phyloP scores from a whole-genome alignment of 1,140 invertebrate species.

The Drosophila funebris region DNA sequence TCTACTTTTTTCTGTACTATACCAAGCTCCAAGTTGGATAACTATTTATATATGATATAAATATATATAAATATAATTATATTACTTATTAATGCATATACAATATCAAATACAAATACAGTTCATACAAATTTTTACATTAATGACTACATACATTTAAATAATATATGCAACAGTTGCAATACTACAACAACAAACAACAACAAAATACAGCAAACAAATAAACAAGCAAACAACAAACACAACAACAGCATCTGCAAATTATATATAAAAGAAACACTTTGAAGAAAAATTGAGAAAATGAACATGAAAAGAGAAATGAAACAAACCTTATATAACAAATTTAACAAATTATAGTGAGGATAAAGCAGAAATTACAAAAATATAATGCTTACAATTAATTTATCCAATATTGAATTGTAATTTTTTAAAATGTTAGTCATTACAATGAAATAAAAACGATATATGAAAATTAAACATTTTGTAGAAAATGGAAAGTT shows the following conservation, averaged over 20 bases:
- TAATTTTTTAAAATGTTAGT: slow-evolving; percentile 83
- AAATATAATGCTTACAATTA: slow-evolving; percentile 74
- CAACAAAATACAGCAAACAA: slow-evolving; percentile 26
- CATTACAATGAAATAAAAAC: slow-evolving; percentile 80
- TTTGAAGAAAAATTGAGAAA: slow-evolving; percentile 71
- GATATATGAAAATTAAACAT: slow-evolving; percentile 65
- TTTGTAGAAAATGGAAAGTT: slow-evolving; percentile 26
- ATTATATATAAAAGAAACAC: slow-evolving; percentile 22
- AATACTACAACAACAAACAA: slow-evolving; percentile 52
- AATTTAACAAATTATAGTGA: slow-evolving; percentile 71
- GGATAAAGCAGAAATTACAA: slow-evolving; percentile 54
- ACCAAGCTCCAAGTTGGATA: slow-evolving; percentile 28
- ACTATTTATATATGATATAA: slow-evolving; percentile 23
- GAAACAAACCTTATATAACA: slow-evolving; percentile 70
- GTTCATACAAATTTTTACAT: slow-evolving; percentile 63
- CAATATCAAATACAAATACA: slow-evolving; percentile 50
- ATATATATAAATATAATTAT: background rate
- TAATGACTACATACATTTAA: slow-evolving; percentile 78
- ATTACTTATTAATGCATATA: slow-evolving; percentile 34
- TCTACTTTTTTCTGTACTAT: slow-evolving; percentile 30
- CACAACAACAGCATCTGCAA: background rate
- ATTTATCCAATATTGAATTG: slow-evolving; percentile 82
- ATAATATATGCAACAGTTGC: slow-evolving; percentile 55
- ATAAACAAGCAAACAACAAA: background rate
- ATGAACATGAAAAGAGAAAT: slow-evolving; percentile 77